phyloP scores from a whole-genome alignment of 1,140 invertebrate species.

The Ditylenchus dipsaci region DNA sequence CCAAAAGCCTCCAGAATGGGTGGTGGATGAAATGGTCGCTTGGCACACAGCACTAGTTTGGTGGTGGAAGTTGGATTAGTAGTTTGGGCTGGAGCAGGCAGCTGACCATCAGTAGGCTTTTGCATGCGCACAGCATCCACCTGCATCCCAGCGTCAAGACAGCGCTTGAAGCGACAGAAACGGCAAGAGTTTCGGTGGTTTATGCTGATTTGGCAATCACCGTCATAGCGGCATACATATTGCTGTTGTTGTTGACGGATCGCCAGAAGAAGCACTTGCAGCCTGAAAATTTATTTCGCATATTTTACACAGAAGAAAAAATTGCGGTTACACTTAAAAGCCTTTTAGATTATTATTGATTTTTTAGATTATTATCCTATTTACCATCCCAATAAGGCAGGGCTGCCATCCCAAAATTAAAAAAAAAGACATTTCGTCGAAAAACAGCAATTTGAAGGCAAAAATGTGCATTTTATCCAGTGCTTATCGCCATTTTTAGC shows the following conservation, averaged over 20 bases:
- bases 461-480: too few species aligned
- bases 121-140: constrained; percentile 44
- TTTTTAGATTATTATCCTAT: too few species aligned
- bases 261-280: constrained; percentile 90
- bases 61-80: background rate
- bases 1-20: background rate
- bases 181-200: constrained; percentile 81
- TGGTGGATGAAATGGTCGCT: background rate
- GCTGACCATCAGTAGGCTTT: constrained; percentile 13
- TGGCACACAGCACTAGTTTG: background rate
- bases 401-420: too few species aligned
- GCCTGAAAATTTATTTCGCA: too few species aligned
- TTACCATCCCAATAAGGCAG: too few species aligned
- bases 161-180: constrained; percentile 78
- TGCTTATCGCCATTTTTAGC: too few species aligned
- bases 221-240: constrained; percentile 27
- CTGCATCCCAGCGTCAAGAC: constrained; percentile 61
- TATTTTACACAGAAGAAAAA: too few species aligned
- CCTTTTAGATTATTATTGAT: too few species aligned
- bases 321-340: too few species aligned
- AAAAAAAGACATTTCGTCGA: too few species aligned
- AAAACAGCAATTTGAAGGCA: too few species aligned
- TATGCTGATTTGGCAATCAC: constrained; percentile 27
- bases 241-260: constrained; percentile 63
- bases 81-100: too few species aligned